Evolutionary conservation across 2,113 vertebrate species (phyloP).

Genomic region (Bufo bufo): DNA sequence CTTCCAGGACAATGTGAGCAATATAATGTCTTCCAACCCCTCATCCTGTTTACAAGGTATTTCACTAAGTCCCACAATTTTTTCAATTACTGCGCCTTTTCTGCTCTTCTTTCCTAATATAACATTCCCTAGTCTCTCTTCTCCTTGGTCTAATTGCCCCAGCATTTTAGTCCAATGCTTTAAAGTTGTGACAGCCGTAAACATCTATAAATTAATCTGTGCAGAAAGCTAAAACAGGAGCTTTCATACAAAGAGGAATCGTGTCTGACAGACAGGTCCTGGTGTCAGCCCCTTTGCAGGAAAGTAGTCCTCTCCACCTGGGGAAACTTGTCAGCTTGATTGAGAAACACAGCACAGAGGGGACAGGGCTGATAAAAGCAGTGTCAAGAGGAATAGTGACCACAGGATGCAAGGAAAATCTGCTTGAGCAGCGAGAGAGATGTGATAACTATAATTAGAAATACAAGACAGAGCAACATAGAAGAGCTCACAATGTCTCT

Average conservation of each 20-base stretch:
- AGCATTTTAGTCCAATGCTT: background rate
- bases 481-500: background rate
- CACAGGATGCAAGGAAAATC: slow-evolving; percentile 6
- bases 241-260: slow-evolving; percentile 19
- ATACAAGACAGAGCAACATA: background rate
- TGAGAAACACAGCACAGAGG: slow-evolving; percentile 32
- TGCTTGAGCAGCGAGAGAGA: slow-evolving; percentile 13
- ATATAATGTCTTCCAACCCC: background rate
- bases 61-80: background rate
- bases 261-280: slow-evolving; percentile 29
- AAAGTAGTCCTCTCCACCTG: background rate
- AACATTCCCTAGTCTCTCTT: background rate
- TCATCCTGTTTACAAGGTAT: background rate
- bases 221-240: background rate
- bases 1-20: background rate
- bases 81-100: background rate
- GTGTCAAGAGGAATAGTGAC: slow-evolving; percentile 33
- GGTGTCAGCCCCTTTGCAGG: slow-evolving; percentile 5
- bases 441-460: slow-evolving; percentile 43
- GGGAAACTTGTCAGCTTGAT: slow-evolving; percentile 39
- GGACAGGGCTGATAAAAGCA: slow-evolving; percentile 45
- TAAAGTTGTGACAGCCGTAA: slow-evolving; percentile 22
- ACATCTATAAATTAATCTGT: slow-evolving; percentile 30
- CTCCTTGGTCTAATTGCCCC: background rate
- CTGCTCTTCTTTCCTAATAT: background rate